Base-by-base conservation (phyloP, 2,113 vertebrate genomes). In the Cryptotis parvus region DNA sequence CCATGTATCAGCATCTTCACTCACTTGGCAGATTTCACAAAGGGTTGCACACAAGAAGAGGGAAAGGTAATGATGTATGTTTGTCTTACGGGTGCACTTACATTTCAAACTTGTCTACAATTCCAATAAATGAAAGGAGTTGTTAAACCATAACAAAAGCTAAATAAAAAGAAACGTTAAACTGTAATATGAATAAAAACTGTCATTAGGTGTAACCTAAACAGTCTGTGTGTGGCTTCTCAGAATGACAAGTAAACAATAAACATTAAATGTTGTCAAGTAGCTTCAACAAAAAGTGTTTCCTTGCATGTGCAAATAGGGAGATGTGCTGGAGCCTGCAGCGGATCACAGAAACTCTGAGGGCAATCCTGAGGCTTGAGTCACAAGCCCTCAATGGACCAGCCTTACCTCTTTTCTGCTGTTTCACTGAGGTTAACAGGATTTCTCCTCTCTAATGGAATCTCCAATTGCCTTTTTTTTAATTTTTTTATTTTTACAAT, bases 181-280 rank as follows among this genome's bases (percentile, higher is more conserved):
- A 88, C 73, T 75, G 52, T 2, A 45, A 88, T 95, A 93, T 95
- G 93, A 96, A 96, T 91, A 80, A 97, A 95, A 97, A 83, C 82
- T 96, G 91, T 90, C 95, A 92, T 95, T 95, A 96, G 88, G 70
- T 61, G 27, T 91, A 96, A 96, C 0, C 0, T 39, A 95, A 96
- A 93, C 52, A 91, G 83, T 93, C 97, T 95, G 86, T 94, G 96
- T 94, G 87, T 91, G 72, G 87, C 95, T 96, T 96, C 82, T 24
- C 35, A 93, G 90, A 86, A 84, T 94, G 93, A 97, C 92, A 96
- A 96, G 77, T 87, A 97, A 97, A 94, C 83, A 95, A 86, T 94
- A 95, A 96, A 96, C 41, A 91, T n/a, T 95, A 91, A 94, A 88
- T 95, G 55, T 90, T 94, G 94, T 94, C 91, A 96, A 90, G 78